Evolutionary conservation across 2,888 invertebrate genomes (phyloP).

Genomic region (Acholoe squamosa): DNA sequence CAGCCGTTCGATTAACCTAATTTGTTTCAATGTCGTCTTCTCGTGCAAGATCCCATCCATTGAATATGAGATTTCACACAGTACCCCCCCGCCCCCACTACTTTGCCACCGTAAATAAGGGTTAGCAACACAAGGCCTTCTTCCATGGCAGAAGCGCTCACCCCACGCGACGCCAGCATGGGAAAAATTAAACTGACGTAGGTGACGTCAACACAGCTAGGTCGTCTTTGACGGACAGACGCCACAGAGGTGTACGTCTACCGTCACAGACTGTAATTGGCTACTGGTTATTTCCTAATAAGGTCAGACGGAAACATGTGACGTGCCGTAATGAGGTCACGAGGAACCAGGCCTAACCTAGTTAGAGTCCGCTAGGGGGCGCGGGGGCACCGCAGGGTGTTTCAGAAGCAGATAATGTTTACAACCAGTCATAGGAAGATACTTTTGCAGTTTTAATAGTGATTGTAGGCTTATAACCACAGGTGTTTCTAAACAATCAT

Average conservation of each 20-base stretch:
- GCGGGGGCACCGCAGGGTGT: background rate
- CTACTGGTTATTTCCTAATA: slow-evolving; percentile 51
- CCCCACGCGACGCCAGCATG: too few species aligned
- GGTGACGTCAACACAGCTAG: background rate
- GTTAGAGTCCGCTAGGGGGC: slow-evolving; percentile 40
- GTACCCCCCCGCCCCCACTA: background rate
- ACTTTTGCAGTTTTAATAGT: too few species aligned
- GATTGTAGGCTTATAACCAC: too few species aligned
- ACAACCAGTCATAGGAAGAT: too few species aligned
- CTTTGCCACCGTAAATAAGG: background rate
- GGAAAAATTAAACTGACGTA: background rate
- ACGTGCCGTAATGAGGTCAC: slow-evolving; percentile 55
- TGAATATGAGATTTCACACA: background rate
- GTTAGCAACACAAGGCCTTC: background rate
- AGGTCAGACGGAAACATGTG: slow-evolving; percentile 51
- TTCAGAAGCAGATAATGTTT: too few species aligned
- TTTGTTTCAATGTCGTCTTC: background rate
- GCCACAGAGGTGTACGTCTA: background rate
- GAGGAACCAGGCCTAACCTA: slow-evolving; percentile 23
- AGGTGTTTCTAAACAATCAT: too few species aligned
- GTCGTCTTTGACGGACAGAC: background rate
- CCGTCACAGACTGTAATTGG: slow-evolving; percentile 17
- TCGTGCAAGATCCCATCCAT: background rate
- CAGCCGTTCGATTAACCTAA: slow-evolving; percentile 28
- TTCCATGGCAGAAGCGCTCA: too few species aligned